These are phyloP conservation scores for Agrotis segetum DNA, from an alignment of 2,888 invertebrate species.

Conservation along the genomic window DNA sequence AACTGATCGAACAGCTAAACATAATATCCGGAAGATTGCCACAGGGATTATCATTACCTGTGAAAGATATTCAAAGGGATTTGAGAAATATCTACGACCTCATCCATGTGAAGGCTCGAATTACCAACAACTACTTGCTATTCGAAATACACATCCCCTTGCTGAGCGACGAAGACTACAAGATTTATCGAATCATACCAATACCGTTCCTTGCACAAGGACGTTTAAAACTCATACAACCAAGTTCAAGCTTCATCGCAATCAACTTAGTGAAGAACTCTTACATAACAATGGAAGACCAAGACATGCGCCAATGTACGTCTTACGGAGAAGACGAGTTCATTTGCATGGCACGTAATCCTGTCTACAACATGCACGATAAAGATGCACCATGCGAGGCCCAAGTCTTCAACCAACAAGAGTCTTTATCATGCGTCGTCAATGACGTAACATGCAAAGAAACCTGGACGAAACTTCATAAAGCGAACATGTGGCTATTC, in stretches of 20 bases:
- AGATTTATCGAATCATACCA: not conserved
- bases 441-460: not conserved
- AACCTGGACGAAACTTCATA: too few relatives aligned
- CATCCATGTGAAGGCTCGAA: slow-evolving; percentile 1
- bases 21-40: too few relatives aligned
- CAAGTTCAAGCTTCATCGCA: not conserved
- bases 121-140: not conserved
- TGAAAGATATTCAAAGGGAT: not conserved
- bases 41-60: not conserved
- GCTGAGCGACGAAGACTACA: not conserved
- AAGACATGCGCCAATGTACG: not conserved
- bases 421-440: not conserved
- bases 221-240: not conserved
- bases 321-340: not conserved
- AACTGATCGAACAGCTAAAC: too few relatives aligned
- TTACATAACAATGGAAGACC: not conserved
- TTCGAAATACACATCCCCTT: not conserved
- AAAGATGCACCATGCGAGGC: not conserved
- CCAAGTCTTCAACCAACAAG: slow-evolving; percentile 6
- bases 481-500: too few relatives aligned
- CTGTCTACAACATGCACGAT: not conserved
- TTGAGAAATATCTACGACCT: slow-evolving; percentile 1
- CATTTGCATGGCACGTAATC: not conserved
- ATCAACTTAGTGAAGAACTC: not conserved
- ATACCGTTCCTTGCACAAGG: not conserved